Percentiles rank a stretch among this genome's conserved stretches.
Conservation (phyloP, 2,888 invertebrate species). For the Sericinus montela region DNA sequence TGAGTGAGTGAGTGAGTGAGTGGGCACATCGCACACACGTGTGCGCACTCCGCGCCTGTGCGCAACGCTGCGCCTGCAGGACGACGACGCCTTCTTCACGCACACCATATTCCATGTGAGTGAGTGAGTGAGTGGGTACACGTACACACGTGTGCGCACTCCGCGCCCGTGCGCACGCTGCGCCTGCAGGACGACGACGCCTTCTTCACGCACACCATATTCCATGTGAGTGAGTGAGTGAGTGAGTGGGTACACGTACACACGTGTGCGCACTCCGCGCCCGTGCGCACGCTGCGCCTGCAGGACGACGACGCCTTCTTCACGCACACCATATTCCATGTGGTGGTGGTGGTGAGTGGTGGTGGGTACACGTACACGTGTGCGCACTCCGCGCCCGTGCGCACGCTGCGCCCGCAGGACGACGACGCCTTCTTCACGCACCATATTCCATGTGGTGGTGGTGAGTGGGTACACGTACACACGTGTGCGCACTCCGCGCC, state of each 20-base stretch:
- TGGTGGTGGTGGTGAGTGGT: neutral
- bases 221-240: constrained; percentile 66
- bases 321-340: neutral
- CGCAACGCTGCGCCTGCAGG: constrained; percentile 55
- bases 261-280: neutral
- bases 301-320: neutral
- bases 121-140: constrained; percentile 14
- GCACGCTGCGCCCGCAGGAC: too few relatives aligned
- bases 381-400: too few relatives aligned
- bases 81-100: constrained; percentile 81
- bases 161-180: constrained; percentile 63
- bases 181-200: constrained; percentile 77
- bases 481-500: neutral
- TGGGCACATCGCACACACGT: neutral
- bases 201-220: constrained; percentile 86
- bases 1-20: too few relatives aligned
- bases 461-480: too few relatives aligned
- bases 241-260: neutral
- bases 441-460: constrained; percentile 81
- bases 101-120: constrained; percentile 86
- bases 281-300: neutral
- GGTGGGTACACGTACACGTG: too few relatives aligned
- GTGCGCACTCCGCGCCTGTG: neutral
- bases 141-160: constrained; percentile 62
- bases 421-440: too few relatives aligned